phyloP scores from a whole-genome alignment of 2,888 invertebrate species.

The Erynnis tages region DNA sequence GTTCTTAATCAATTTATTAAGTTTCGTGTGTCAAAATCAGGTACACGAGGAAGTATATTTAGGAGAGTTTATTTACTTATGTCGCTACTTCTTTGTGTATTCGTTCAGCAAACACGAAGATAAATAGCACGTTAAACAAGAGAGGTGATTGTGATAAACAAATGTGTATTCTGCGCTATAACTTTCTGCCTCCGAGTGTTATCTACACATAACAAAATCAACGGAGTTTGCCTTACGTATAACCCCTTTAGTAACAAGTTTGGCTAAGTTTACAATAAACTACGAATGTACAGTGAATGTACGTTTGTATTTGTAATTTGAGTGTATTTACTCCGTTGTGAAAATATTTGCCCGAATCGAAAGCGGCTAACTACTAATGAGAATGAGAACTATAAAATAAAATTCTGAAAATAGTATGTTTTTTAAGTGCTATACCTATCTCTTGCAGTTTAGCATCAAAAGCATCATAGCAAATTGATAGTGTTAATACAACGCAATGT shows the following conservation, averaged over 20 bases:
- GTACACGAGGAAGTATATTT: constrained; percentile 57
- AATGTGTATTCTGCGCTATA: constrained; percentile 64
- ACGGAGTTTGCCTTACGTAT: constrained; percentile 56
- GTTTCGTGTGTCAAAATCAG: constrained; percentile 63
- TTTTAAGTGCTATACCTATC: background rate
- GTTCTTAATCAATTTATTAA: constrained; percentile 49
- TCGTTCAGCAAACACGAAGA: constrained; percentile 49
- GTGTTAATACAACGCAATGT: constrained; percentile 17
- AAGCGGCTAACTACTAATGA: no score
- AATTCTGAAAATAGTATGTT: background rate
- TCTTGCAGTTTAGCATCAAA: constrained; percentile 22
- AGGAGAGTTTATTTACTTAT: constrained; percentile 64
- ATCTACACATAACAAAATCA: constrained; percentile 66
- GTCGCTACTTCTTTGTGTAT: constrained; percentile 67
- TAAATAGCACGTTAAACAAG: constrained; percentile 71
- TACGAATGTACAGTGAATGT: constrained; percentile 21
- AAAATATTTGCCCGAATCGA: no score
- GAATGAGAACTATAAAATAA: no score
- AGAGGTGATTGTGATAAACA: constrained; percentile 74
- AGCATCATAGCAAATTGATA: constrained; percentile 26
- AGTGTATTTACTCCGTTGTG: no score
- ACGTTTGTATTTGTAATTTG: no score
- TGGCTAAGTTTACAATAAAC: constrained; percentile 33
- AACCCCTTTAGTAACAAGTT: constrained; percentile 35
- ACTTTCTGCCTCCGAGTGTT: constrained; percentile 60